A percentile compares a stretch with the other conserved stretches of the same genome.
Conservation (phyloP, 1,140 invertebrate species). For the Rhopalosiphum padi region DNA sequence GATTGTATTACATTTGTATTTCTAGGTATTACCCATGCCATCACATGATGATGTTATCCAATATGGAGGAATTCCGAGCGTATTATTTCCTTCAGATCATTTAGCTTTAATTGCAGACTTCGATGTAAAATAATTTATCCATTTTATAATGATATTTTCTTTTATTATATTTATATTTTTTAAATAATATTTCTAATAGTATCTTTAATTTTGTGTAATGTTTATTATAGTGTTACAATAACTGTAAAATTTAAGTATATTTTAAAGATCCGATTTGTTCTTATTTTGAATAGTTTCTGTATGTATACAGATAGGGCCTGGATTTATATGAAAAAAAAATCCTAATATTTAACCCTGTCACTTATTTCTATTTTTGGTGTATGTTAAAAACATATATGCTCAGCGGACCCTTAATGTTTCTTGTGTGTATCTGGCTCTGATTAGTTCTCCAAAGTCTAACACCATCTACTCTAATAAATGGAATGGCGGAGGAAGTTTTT, state of each 20-base stretch:
- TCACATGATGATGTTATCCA: constrained; percentile 75
- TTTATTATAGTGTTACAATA: neutral
- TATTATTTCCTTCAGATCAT: constrained; percentile 92
- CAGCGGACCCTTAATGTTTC: too few species aligned
- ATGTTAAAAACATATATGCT: too few species aligned
- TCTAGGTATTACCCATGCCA: constrained; percentile 79
- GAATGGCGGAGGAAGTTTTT: too few species aligned
- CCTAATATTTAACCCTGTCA: neutral
- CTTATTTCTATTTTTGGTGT: neutral
- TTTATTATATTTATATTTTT: neutral
- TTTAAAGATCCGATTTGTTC: neutral
- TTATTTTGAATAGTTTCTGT: neutral
- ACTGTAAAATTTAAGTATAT: neutral
- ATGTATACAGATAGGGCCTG: neutral
- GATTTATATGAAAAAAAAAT: neutral
- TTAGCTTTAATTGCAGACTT: constrained; percentile 86
- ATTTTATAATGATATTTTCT: neutral
- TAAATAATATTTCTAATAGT: neutral
- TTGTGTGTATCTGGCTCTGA: too few species aligned
- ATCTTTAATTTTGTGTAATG: neutral
- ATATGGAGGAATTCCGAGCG: constrained; percentile 81
- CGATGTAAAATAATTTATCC: constrained; percentile 65
- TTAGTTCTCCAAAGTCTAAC: too few species aligned
- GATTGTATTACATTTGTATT: constrained; percentile 56
- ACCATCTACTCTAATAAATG: too few species aligned